Base-by-base conservation (phyloP, 1,140 invertebrate species). In the Ceratosolen solmsi region DNA sequence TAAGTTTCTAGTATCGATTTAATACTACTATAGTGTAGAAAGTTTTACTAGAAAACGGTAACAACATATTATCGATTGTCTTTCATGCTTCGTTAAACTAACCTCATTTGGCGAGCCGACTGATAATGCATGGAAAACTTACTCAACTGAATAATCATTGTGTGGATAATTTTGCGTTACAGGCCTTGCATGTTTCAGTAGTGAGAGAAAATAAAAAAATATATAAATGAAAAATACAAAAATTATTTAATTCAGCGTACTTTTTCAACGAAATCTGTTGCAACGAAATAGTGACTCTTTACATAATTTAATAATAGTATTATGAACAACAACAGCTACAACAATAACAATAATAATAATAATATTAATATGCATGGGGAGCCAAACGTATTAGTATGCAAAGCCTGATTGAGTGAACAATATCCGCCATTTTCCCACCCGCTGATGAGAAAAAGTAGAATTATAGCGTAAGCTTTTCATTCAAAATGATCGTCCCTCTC, bases 121-220 rank as follows among this genome's bases (percentile, higher is more conserved):
- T 60, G 68, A 72, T 79, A 79, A 79, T 72, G 25, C 51, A 72
- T 51, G 54, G 20, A 79, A 79, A 71, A 72, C 15, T 58, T 72
- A 70, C 25, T 72, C 51, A 20, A 79, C 54, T 38, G 38, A 22
- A 60, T 79, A 79, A 79, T 79, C 54, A 27, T 56, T 71, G 51
- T 54, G 46, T 38, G 51, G 22, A 71, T 36, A 56, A 33, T 41
- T 71, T 79, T 11, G 33, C 13, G 22, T 58, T 56, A 54, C 20
- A 79, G 38, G 25, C 49, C 38, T 54, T 33, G 27, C 60, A 54
- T 73, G 30, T 54, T 70, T 9, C 49, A 54, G 7, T 74, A 74
- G 51, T 74, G 2, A 58, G 0, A 38, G 51, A 38, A 41, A 75
- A 56, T 51, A 56, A 74, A 74, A 30, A n/a, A n/a, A n/a, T n/a